Conservation (phyloP, 2,888 invertebrate species). For the Oegoconia quadripuncta region DNA sequence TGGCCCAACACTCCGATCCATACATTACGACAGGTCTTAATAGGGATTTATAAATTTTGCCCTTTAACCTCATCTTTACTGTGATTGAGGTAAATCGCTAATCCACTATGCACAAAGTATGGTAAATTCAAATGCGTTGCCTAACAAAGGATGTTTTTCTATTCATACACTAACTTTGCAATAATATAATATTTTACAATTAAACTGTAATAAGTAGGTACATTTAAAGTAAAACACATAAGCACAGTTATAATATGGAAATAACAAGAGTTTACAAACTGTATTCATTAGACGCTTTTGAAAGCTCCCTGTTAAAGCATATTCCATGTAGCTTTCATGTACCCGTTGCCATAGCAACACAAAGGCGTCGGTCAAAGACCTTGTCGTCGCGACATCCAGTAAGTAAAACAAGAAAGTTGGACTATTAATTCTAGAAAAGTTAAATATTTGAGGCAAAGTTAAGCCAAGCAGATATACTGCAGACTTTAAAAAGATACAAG, state of each 20-base stretch:
- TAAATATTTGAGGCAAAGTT: slow-evolving; percentile 46
- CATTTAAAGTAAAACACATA: slow-evolving; percentile 13
- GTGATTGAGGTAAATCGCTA: too few species aligned
- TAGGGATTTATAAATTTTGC: too few species aligned
- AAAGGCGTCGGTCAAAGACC: slow-evolving; percentile 70
- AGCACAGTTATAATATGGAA: slow-evolving; percentile 40
- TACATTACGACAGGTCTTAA: too few species aligned
- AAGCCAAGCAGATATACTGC: slow-evolving; percentile 29
- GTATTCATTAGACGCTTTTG: slow-evolving; percentile 51
- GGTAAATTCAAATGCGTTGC: too few species aligned
- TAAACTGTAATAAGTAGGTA: slow-evolving; percentile 1
- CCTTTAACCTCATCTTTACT: too few species aligned
- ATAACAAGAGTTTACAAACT: slow-evolving; percentile 37
- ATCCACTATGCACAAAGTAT: too few species aligned
- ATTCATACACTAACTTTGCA: too few species aligned
- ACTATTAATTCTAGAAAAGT: slow-evolving; percentile 55
- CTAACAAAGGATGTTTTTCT: too few species aligned
- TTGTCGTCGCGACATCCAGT: slow-evolving; percentile 57
- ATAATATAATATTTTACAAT: too few species aligned
- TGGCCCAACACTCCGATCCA: too few species aligned
- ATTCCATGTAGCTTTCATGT: slow-evolving; percentile 48
- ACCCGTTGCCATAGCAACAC: slow-evolving; percentile 60
- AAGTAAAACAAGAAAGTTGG: slow-evolving; percentile 59
- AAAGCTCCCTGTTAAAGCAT: slow-evolving; percentile 40
- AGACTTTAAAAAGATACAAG: slow-evolving; percentile 19